Evolutionary conservation across 1,140 invertebrate genomes (phyloP).

Genomic region (Apis cerana): DNA sequence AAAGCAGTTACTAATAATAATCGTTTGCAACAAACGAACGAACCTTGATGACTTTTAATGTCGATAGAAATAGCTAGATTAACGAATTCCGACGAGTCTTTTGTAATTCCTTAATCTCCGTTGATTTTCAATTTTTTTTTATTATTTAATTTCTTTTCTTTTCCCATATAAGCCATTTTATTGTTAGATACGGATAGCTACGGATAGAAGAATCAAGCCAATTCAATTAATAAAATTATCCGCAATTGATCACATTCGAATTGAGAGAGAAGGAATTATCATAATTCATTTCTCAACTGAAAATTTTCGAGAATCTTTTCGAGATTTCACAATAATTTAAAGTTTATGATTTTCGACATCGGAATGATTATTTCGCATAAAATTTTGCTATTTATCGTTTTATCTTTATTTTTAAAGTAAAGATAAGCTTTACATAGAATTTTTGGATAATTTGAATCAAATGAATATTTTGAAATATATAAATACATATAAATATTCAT

Average conservation of each 20-base stretch:
- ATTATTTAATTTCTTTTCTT: background rate
- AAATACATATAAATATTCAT: too few relatives aligned
- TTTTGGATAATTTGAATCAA: too few relatives aligned
- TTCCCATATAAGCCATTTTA: background rate
- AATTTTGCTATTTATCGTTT: background rate
- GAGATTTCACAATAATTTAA: background rate
- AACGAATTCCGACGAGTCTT: background rate
- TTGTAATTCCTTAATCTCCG: background rate
- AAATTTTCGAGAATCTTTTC: background rate
- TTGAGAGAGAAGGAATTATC: slow-evolving; percentile 32
- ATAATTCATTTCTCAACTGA: slow-evolving; percentile 25
- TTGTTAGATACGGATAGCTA: too few relatives aligned
- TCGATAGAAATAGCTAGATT: background rate
- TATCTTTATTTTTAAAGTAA: background rate
- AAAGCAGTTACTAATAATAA: background rate
- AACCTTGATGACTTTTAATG: background rate
- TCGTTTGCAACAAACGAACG: background rate
- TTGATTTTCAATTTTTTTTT: background rate
- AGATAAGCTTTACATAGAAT: too few relatives aligned
- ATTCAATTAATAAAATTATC: background rate
- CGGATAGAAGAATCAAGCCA: background rate
- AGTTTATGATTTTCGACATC: background rate
- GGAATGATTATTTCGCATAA: background rate
- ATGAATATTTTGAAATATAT: too few relatives aligned
- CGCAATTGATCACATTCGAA: background rate